These are phyloP conservation scores for Achlya flavicornis DNA, from an alignment of 2,888 invertebrate species.

Conservation along the genomic window DNA sequence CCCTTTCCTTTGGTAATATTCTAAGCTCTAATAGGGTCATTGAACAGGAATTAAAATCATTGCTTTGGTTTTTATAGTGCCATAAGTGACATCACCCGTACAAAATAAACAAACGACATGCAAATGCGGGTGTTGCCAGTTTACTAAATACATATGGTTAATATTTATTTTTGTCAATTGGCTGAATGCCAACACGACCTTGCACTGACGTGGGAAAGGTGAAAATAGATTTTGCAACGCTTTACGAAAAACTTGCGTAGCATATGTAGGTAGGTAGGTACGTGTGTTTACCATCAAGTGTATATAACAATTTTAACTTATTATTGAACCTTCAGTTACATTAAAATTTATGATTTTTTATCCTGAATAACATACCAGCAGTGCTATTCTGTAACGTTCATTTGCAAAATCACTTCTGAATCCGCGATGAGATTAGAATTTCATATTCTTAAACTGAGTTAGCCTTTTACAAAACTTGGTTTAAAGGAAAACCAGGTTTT, in stretches of 20 bases:
- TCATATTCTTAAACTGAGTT: too few species aligned
- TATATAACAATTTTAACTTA: too few species aligned
- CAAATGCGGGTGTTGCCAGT: conserved; percentile 14
- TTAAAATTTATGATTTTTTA: too few species aligned
- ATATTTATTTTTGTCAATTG: conserved; percentile 52
- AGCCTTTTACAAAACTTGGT: too few species aligned
- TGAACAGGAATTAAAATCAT: conserved; percentile 52
- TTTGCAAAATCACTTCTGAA: too few species aligned
- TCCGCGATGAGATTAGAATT: too few species aligned
- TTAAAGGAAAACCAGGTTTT: too few species aligned
- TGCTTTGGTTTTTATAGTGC: conserved; percentile 25
- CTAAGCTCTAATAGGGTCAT: conserved; percentile 54
- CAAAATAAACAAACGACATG: not conserved
- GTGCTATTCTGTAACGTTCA: too few species aligned
- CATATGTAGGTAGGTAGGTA: too few species aligned
- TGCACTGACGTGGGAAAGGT: conserved; percentile 38
- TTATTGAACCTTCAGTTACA: too few species aligned
- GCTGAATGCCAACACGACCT: conserved; percentile 62
- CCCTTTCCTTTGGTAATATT: conserved; percentile 57
- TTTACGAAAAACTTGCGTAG: conserved; percentile 14
- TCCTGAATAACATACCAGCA: too few species aligned
- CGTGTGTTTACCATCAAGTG: not conserved
- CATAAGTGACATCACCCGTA: conserved; percentile 13
- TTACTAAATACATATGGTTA: conserved; percentile 15
- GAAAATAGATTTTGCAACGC: conserved; percentile 35